Percentiles rank a stretch among this genome's conserved stretches.
These are phyloP conservation scores for Baccha elongata DNA, from an alignment of 2,888 invertebrate species.

Conservation along the genomic window DNA sequence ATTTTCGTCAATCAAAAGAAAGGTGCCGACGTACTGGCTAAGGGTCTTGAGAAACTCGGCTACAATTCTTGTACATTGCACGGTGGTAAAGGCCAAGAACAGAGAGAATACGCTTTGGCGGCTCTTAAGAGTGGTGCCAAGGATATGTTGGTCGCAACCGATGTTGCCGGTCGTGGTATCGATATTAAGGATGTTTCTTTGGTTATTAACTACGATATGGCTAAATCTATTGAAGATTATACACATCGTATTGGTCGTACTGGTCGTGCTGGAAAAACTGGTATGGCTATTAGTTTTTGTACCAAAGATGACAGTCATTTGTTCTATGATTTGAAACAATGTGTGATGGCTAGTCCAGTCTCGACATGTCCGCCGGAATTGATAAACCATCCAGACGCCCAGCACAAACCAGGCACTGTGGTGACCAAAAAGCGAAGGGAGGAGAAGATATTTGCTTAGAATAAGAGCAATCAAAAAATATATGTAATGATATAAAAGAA, in stretches of 20 bases:
- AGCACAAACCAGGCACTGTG: slow-evolving; percentile 97
- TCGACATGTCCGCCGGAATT: slow-evolving; percentile 98
- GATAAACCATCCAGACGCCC: slow-evolving; percentile 98
- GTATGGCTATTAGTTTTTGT: slow-evolving; percentile 97
- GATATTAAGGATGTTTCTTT: slow-evolving; percentile 99
- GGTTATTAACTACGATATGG: slow-evolving; percentile 99
- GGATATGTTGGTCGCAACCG: slow-evolving; percentile 99
- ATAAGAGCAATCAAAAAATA: background rate
- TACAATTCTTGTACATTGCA: slow-evolving; percentile 98
- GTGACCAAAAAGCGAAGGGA: slow-evolving; percentile 96
- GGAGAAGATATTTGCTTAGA: slow-evolving; percentile 96
- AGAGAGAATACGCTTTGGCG: slow-evolving; percentile 98
- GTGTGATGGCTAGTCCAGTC: slow-evolving; percentile 93
- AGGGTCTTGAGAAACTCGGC: slow-evolving; percentile 97
- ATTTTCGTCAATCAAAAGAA: slow-evolving; percentile 99
- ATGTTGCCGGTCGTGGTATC: slow-evolving; percentile 99
- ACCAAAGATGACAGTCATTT: slow-evolving; percentile 97
- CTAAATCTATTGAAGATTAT: slow-evolving; percentile 98
- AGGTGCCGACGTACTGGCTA: slow-evolving; percentile 98
- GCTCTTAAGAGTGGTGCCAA: slow-evolving; percentile 97
- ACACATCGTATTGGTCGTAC: slow-evolving; percentile 99
- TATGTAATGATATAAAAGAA: background rate
- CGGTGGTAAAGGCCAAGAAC: slow-evolving; percentile 99
- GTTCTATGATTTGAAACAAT: slow-evolving; percentile 98
- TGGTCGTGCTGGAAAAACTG: slow-evolving; percentile 98